Evolutionary conservation across 1,140 invertebrate genomes (phyloP), one percentile per base, ranked within the genome.

Genomic region (Trichonephila clavata): DNA sequence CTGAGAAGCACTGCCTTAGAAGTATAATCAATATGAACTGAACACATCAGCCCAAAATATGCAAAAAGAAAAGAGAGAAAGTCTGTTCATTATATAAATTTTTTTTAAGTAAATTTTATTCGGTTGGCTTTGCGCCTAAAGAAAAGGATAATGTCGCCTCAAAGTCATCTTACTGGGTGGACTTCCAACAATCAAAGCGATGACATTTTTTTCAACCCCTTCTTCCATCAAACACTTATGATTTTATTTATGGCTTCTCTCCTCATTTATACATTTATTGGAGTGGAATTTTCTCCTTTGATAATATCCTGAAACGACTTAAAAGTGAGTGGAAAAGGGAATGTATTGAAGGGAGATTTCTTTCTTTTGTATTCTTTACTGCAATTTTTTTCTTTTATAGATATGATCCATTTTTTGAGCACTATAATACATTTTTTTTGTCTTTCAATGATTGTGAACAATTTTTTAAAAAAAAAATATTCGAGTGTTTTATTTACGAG

Each of bases 241-340:
- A 84, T 32, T 84, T 92, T 92, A 92, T 92, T 92, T 92, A 92
- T 63, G 90, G 24, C 80, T 92, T 61, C 81, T n/a, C n/a, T 65
- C 39, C 65, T 24, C 77, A 61, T 92, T 92, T 92, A n/a, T 84
- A 59, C 90, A 92, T 92, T 83, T 65, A 83, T 92, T 84, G 27
- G 61, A 84, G 83, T 84, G 83, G 50, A 71, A 77, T 39, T 77
- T 39, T 77, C 27, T 18, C 71, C 71, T 24, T 71, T 71, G 71
- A 77, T 77, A 77, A 77, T 50, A 50, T 77, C 71, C 8, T 21
- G 27, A 32, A 39, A 77, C 18, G 71, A 18, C 50, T 50, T 39
- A 50, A 50, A 50, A 50, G 14, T 27, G 68, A 27, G 14, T 77
- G 14, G 24, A 32, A 24, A 21, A 24, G 18, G 27, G 16, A 3